phyloP scores from a whole-genome alignment of 2,113 vertebrate species.

The Neolamprologus brichardi region DNA sequence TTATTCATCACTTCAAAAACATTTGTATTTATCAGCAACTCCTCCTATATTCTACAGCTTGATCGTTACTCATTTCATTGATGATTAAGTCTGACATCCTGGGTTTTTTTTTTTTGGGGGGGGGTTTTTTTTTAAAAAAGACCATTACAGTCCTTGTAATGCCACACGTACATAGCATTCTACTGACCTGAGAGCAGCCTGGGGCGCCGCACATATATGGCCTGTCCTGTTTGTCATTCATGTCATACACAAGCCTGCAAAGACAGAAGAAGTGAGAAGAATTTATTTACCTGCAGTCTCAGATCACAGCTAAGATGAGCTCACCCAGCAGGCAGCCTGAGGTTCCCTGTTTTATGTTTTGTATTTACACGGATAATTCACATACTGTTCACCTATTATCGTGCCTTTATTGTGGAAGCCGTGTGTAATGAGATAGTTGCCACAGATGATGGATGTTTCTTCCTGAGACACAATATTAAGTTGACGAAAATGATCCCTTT shows the following conservation, averaged over 20 bases:
- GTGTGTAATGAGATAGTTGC: conserved; percentile 1
- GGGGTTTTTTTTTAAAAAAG: too few species aligned
- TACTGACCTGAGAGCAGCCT: conserved; percentile 95
- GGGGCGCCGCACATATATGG: conserved; percentile 91
- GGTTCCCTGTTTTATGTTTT: not conserved
- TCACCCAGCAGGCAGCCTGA: not conserved
- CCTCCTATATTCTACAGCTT: not conserved
- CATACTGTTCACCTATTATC: not conserved
- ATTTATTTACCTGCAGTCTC: not conserved
- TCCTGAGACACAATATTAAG: conserved; percentile 27
- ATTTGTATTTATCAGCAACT: not conserved
- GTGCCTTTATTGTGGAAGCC: not conserved
- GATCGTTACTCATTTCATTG: not conserved
- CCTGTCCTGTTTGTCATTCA: conserved; percentile 97
- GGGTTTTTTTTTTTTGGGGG: rapidly evolving
- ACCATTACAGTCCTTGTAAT: not conserved
- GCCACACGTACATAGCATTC: not conserved
- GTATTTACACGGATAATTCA: not conserved
- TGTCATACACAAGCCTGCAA: conserved; percentile 86
- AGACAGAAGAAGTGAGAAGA: conserved; percentile 21
- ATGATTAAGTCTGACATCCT: not conserved
- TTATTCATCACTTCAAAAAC: not conserved
- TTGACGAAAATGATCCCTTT: conserved; percentile 29
- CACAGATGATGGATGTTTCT: conserved; percentile 19
- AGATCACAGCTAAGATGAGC: not conserved